These are phyloP conservation scores for Cremastobaeus sp. DNA, from an alignment of 2,888 invertebrate genomes.

Conservation along the genomic window DNA sequence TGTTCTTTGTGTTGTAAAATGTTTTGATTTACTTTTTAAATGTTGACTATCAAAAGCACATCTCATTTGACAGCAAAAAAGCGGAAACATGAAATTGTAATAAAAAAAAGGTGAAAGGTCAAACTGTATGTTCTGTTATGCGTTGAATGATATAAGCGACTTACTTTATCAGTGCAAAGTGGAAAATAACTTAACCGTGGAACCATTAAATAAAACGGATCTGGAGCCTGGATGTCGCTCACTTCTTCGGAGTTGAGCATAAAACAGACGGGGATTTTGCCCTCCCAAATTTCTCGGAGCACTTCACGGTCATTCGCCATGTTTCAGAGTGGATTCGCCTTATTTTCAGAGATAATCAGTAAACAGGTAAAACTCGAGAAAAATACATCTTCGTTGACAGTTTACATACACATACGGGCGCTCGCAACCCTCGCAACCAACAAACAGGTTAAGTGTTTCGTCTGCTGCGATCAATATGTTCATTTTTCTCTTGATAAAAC, in stretches of 20 bases:
- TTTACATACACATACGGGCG: conserved; percentile 5
- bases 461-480: conserved; percentile 41
- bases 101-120: too few relatives aligned
- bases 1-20: too few relatives aligned
- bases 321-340: conserved; percentile 19
- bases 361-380: not conserved
- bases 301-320: conserved; percentile 98
- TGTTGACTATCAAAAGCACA: too few relatives aligned
- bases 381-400: conserved; percentile 42
- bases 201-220: conserved; percentile 95
- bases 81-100: too few relatives aligned
- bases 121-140: too few relatives aligned
- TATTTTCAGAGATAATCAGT: not conserved
- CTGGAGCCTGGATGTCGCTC: conserved; percentile 91
- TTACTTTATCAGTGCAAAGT: conserved; percentile 95
- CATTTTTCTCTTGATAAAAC: too few relatives aligned
- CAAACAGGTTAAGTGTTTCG: conserved; percentile 40
- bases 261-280: conserved; percentile 95
- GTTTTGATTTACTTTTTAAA: too few relatives aligned
- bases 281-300: conserved; percentile 96
- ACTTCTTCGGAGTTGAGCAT: conserved; percentile 93
- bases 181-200: conserved; percentile 96
- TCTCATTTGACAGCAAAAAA: too few relatives aligned
- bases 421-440: not conserved
- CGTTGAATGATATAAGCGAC: conserved; percentile 38